Percentiles rank a stretch among this genome's conserved stretches.
Evolutionary conservation across 2,113 vertebrate species (phyloP).

Genomic region (Calypte anna): DNA sequence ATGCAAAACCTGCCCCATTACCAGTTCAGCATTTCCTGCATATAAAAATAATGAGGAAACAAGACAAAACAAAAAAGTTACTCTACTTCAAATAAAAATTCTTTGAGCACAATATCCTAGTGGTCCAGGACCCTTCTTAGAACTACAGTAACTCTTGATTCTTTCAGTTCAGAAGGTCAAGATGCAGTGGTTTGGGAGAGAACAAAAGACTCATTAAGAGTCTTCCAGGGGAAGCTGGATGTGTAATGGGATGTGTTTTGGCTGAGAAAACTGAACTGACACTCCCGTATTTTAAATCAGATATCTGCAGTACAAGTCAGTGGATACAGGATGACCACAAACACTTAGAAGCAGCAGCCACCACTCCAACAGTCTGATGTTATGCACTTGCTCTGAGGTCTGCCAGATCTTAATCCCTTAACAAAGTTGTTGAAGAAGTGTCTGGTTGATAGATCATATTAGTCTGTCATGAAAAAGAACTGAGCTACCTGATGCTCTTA

Average conservation of each 20-base stretch:
- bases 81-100: neutral
- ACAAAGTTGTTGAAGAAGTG: neutral
- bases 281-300: neutral
- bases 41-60: neutral
- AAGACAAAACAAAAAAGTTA: rapidly evolving
- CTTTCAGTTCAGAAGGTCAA: neutral
- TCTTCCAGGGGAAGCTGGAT: neutral
- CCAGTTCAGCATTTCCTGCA: neutral
- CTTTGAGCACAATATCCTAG: neutral
- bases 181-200: neutral
- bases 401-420: neutral
- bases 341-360: neutral
- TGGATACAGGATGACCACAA: neutral
- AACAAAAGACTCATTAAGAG: neutral
- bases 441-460: neutral
- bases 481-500: neutral
- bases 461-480: neutral
- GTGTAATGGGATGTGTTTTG: neutral
- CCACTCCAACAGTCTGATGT: neutral
- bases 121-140: neutral
- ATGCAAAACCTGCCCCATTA: neutral
- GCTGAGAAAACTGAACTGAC: neutral
- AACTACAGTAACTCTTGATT: neutral
- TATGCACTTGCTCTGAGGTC: neutral
- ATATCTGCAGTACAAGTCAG: neutral